Percentiles rank a stretch among this genome's conserved stretches.
Conservation (phyloP, 2,113 vertebrate species). For the Rhegmatorhina hoffmannsi region DNA sequence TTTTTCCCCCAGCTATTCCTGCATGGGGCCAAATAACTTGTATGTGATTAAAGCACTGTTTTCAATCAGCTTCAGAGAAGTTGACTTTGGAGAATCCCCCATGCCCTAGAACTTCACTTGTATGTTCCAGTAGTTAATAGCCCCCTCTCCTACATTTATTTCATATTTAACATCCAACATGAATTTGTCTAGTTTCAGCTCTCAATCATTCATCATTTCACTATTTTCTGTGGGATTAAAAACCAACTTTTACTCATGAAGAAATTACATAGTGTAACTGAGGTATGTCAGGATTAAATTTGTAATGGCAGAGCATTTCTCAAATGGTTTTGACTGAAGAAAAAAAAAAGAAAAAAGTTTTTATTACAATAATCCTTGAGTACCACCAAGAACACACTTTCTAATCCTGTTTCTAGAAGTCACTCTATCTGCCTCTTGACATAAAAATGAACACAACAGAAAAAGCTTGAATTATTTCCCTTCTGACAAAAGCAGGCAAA, state of each 20-base stretch:
- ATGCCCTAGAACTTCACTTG: background rate
- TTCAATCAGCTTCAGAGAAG: background rate
- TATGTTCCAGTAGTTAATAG: background rate
- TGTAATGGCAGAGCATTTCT: background rate
- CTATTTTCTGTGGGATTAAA: background rate
- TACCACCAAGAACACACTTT: background rate
- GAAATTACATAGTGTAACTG: background rate
- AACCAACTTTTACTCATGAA: background rate
- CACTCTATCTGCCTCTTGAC: background rate
- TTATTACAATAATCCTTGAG: background rate
- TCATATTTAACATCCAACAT: background rate
- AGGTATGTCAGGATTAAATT: background rate
- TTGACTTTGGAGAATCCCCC: background rate
- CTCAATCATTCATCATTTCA: background rate
- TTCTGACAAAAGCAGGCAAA: background rate
- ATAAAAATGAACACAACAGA: background rate
- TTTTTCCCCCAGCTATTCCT: background rate
- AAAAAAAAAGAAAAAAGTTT: background rate
- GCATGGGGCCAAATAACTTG: background rate
- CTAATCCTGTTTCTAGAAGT: background rate
- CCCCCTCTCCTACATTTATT: background rate
- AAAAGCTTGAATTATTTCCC: background rate
- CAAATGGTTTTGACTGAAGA: background rate
- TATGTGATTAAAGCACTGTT: background rate
- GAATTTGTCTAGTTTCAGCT: background rate